Base-by-base conservation (phyloP, 1,140 invertebrate species). In the Pogonognathellus flavescens region DNA sequence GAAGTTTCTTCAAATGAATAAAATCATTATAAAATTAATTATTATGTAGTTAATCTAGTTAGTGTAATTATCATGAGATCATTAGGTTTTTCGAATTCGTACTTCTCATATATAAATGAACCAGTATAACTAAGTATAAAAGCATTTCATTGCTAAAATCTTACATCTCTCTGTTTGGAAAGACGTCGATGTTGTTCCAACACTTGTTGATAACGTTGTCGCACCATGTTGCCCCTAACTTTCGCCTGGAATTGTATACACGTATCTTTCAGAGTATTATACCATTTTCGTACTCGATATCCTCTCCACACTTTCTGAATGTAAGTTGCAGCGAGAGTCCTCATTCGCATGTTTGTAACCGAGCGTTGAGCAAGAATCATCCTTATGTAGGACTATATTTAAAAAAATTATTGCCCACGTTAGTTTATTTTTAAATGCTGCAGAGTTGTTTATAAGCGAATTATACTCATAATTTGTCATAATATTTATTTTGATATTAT, bases 281-380 rank as follows among this genome's bases (percentile, higher is more conserved):
- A 95, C 93, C 94, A 95, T 31, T 91, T 92, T 14, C 94, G 91
- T 18, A 93, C 93, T 82, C 92, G 92, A 88, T 93, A 93, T 11
- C 93, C 93, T 84, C 94, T 91, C 94, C 95, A 97, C 66, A 92
- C 92, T 66, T 94, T 93, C 89, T 97, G 96, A 84, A 98, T 94
- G 70, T 93, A 93, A 13, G 93, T 91, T 0, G 94, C 95, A 2
- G 96, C 95, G 13, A 92, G 90, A 22, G 93, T 90, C 89, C 89
- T 88, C 14, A 91, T 88, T 66, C 90, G 88, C 70, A 92, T 82
- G 59, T 90, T 90, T 82, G 86, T 89, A 18, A 89, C 86, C 41
- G 86, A 87, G 57, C 88, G 89, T 87, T 91, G 92, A 84, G 90
- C 92, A 22, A 93, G 89, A 85, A 92, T 92, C 92, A 93, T 94